Evolutionary conservation across 1,140 invertebrate species (phyloP), one percentile per base, ranked within the genome.

Genomic region (Lasioglossum baleicum): DNA sequence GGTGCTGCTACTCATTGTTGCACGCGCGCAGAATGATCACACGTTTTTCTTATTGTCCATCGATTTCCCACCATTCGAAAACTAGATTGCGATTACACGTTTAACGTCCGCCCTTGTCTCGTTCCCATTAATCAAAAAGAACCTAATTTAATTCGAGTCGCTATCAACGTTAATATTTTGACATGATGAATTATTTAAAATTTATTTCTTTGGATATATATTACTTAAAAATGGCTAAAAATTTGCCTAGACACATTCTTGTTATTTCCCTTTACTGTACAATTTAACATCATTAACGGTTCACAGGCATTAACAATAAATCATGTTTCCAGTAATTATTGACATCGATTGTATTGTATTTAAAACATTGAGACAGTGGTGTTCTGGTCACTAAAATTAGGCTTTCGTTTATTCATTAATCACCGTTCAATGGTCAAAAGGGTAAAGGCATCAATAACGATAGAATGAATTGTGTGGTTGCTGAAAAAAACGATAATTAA

Each of bases 1-100:
- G 31, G 51, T 51, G 63, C 74, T 48, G 64, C 53, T 66, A 63
- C 63, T 51, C 20, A 48, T 67, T 67, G 44, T 66, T 31, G 35
- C 11, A 4, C 3, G 15, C 26, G 13, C 13, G 17, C 4, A 10
- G 64, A 60, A 63, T 60, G 60, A 42, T 42, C n/a, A 0, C 10
- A 22, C 8, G 22, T 17, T 65, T 64, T 73, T 44, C 61, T 17
- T 20, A n/a, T 58, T n/a, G 6, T 7, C 20, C 4, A 58, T 58
- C n/a, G 56, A 53, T 58, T 58, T 58, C 2, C 17, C 51, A 7
- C 51, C 51, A 20, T 48, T 13, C 44, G 11, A 0, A 11, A 48
- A 11, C 44, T 13, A 13, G 44, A 48, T 48, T 48, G 44, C 13
- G 44, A 13, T 13, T 48, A 10, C 44, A 48, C 13, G 10, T 48